Evolutionary conservation across 2,888 invertebrate genomes (phyloP).

Genomic region (Tenthredo notha): DNA sequence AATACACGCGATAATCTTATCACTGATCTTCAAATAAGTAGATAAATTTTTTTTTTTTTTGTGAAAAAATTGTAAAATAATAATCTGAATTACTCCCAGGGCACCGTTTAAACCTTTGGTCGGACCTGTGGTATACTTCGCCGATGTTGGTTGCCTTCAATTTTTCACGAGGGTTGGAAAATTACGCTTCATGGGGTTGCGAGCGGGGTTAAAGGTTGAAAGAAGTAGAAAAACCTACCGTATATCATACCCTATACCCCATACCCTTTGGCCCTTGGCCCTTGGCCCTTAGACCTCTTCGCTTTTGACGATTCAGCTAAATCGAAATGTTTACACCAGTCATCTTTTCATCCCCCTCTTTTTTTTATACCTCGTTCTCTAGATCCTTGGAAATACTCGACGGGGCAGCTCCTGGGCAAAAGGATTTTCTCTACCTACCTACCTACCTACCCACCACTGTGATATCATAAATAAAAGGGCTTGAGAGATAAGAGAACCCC

Average conservation of each 20-base stretch:
- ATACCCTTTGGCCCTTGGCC: too few species aligned
- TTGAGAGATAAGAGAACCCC: conserved; percentile 18
- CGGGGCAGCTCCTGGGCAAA: background rate
- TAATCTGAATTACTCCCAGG: background rate
- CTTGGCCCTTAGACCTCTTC: conserved; percentile 21
- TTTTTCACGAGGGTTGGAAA: conserved; percentile 49
- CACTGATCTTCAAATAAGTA: background rate
- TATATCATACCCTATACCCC: too few species aligned
- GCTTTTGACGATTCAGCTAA: conserved; percentile 49
- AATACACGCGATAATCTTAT: background rate
- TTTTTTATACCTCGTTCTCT: background rate
- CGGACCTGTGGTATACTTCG: background rate
- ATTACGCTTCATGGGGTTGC: background rate
- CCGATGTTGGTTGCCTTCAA: background rate
- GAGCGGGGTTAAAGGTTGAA: conserved; percentile 30
- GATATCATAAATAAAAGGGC: conserved; percentile 11
- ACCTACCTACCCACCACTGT: background rate
- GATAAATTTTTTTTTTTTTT: too few species aligned
- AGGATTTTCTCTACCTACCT: background rate
- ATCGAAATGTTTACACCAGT: conserved; percentile 52
- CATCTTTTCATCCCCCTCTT: conserved; percentile 8
- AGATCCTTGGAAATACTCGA: conserved; percentile 6
- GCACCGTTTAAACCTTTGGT: background rate
- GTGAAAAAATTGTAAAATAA: background rate
- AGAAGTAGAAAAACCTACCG: conserved; percentile 10